Conservation (phyloP, 64 coral and sea anemone genomes). For the Catalaphyllia jardinei region DNA sequence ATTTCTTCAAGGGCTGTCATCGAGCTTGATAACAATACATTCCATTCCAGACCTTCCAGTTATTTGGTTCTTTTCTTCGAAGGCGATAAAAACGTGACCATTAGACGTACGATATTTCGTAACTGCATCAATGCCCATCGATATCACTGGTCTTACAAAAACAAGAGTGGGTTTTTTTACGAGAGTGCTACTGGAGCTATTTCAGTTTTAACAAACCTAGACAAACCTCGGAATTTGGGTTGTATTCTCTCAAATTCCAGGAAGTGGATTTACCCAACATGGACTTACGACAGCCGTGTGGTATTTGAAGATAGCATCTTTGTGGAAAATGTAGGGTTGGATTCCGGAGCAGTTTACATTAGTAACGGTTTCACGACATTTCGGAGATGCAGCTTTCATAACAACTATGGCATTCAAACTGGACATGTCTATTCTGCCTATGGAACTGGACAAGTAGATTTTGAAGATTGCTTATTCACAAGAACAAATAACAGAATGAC, state of each 20-base stretch:
- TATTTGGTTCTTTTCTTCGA: slow-evolving; percentile 2
- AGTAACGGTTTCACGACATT: background rate
- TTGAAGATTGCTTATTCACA: background rate
- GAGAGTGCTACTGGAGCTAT: background rate
- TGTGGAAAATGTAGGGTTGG: background rate
- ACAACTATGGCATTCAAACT: background rate
- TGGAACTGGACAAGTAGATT: slow-evolving; percentile 11
- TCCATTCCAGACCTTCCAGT: background rate
- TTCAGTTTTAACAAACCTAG: background rate
- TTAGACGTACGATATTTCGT: background rate
- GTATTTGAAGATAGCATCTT: slow-evolving; percentile 2
- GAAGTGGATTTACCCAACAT: background rate
- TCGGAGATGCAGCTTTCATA: background rate
- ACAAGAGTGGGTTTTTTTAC: background rate
- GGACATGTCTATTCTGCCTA: slow-evolving; percentile 17
- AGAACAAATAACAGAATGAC: background rate
- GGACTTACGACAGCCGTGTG: background rate
- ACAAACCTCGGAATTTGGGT: background rate
- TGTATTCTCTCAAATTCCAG: background rate
- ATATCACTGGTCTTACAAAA: background rate
- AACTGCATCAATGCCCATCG: background rate
- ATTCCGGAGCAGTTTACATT: background rate
- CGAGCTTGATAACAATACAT: background rate
- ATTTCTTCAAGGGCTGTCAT: background rate
- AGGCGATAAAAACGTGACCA: slow-evolving; percentile 5